Conservation (phyloP, 2,113 vertebrate genomes). For the Equus quagga region DNA sequence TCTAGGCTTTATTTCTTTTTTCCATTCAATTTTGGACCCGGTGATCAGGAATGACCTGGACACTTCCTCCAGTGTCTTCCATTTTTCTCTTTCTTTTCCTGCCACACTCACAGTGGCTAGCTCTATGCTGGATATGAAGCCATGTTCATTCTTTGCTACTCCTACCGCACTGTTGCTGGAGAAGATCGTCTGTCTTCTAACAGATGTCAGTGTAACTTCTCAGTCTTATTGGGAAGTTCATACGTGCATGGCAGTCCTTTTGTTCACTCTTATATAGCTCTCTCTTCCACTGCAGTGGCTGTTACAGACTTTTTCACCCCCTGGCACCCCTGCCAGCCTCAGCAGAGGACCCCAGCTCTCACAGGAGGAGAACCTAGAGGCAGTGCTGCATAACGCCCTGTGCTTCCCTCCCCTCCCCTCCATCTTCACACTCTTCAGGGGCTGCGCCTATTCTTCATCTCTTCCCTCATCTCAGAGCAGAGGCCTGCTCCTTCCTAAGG, state of each 20-base stretch:
- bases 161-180: not conserved
- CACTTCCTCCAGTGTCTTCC: not conserved
- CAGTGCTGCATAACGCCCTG: not conserved
- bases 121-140: not conserved
- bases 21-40: not conserved
- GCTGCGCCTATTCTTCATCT: too few relatives aligned
- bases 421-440: not conserved
- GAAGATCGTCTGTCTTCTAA: not conserved
- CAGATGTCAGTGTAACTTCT: not conserved
- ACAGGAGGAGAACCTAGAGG: not conserved
- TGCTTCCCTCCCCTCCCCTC: not conserved
- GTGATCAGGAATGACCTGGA: not conserved
- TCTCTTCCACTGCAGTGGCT: too few relatives aligned
- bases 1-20: not conserved
- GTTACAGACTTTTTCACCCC: not conserved
- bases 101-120: not conserved
- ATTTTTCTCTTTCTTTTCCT: not conserved
- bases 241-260: not conserved
- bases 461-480: not conserved
- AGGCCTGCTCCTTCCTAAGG: not conserved
- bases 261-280: not conserved
- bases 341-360: not conserved
- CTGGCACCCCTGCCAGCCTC: not conserved
- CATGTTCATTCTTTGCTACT: not conserved
- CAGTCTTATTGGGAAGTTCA: not conserved